These are phyloP conservation scores for Lateolabrax maculatus DNA, from an alignment of 2,797 vertebrate species.

Conservation along the genomic window DNA sequence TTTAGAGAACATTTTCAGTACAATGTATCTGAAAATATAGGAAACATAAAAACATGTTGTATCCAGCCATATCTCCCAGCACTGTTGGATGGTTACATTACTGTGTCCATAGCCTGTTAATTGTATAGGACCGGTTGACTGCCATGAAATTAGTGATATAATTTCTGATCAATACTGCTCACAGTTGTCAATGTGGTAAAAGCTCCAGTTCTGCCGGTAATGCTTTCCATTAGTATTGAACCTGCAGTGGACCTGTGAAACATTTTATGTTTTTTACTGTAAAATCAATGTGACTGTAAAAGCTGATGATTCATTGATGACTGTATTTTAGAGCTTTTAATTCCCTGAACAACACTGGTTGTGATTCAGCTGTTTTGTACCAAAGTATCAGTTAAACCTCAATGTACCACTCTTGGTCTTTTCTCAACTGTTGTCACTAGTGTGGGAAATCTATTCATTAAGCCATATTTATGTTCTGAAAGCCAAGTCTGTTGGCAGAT, in stretches of 20 bases:
- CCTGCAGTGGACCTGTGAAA: too few relatives aligned
- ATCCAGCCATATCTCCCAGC: too few relatives aligned
- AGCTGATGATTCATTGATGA: not conserved
- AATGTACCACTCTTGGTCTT: not conserved
- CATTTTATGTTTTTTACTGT: slow-evolving; percentile 38
- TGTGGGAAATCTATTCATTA: not conserved
- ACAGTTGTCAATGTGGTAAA: too few relatives aligned
- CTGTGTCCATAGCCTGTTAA: not conserved
- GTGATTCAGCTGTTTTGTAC: not conserved
- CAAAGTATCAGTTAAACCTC: not conserved
- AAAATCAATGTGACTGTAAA: slow-evolving; percentile 30
- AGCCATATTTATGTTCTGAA: not conserved
- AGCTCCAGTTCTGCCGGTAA: too few relatives aligned
- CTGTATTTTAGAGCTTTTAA: not conserved
- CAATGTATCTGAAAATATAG: too few relatives aligned
- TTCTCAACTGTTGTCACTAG: not conserved
- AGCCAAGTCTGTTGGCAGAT: slow-evolving; percentile 25
- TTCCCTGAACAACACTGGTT: not conserved
- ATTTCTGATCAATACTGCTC: too few relatives aligned
- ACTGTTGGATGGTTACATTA: too few relatives aligned
- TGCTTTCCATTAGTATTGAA: too few relatives aligned
- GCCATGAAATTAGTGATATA: not conserved
- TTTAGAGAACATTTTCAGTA: too few relatives aligned
- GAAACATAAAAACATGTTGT: too few relatives aligned
- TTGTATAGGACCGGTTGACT: not conserved